Evolutionary conservation across 2,113 vertebrate genomes (phyloP).

Genomic region (Bungarus multicinctus): DNA sequence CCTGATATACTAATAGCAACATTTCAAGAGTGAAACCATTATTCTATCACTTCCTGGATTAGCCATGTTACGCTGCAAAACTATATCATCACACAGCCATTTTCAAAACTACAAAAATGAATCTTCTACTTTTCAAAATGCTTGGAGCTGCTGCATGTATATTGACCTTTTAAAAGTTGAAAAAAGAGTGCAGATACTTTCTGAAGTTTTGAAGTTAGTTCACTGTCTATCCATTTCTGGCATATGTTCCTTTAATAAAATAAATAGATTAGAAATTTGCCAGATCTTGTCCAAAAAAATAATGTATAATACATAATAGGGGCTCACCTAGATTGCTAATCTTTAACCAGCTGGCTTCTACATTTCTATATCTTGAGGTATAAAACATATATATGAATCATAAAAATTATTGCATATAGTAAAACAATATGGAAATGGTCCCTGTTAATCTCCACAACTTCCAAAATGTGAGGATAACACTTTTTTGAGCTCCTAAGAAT

Average conservation of each 20-base stretch:
- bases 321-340: background rate
- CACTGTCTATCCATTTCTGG: background rate
- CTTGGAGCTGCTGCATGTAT: background rate
- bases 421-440: conserved; percentile 29
- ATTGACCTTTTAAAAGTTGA: background rate
- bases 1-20: background rate
- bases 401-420: background rate
- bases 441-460: conserved; percentile 44
- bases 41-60: background rate
- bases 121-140: background rate
- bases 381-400: background rate
- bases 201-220: background rate
- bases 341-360: background rate
- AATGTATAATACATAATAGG: background rate
- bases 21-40: background rate
- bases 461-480: background rate
- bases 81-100: background rate
- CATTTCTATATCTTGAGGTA: background rate
- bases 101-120: background rate
- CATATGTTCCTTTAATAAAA: background rate
- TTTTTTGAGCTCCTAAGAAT: conserved; percentile 53
- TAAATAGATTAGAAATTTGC: background rate
- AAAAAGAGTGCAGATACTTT: background rate
- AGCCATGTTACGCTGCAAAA: background rate
- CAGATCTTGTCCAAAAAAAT: background rate